Base-by-base conservation (phyloP, 2,888 invertebrate genomes). In the Anoncus sp. region DNA sequence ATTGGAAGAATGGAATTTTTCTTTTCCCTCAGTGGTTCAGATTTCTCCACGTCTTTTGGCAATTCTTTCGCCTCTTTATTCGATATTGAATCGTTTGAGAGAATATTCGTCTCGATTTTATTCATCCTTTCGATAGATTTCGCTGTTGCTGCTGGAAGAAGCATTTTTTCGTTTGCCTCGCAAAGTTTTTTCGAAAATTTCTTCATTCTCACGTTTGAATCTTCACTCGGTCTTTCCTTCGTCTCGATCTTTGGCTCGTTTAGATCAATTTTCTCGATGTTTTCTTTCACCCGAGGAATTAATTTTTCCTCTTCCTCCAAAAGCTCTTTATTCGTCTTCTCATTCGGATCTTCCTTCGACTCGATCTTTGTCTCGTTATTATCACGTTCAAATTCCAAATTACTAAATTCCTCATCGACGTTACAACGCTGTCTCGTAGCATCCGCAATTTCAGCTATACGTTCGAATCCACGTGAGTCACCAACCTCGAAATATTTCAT, bases 401-500 rank as follows among this genome's bases (percentile, higher is more conserved):
- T 27, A 27, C 14, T 22, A n/a, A 49, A 27, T 47, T 62, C 38
- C 14, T 20, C 16, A 18, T 55, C 31, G 14, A 66, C 47, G 2
- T 27, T 7, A 7, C 51, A 66, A 62, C 62, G 63, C 18, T 55
- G 60, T 40, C 67, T 49, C 10, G 24, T 38, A 2, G 5, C 10
- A 12, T 65, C 38, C 27, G 38, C 27, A 43, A 14, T 22, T 6
- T 60, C 27, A 5, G 31, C n/a, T 7, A 14, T 1, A 5, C 35
- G 22, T 9, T 63, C 18, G 10, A 3, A 14, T n/a, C 45, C 60
- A 10, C 62, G 65, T 43, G 77, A 71, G 31, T 47, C 59, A 24
- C 65, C 53, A 24, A 76, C 81, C 31, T 81, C 72, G 69, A 91
- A 90, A 73, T 90, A 91, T 73, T 90, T 90, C 40, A 87, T 62